These are phyloP conservation scores for Catocala nupta DNA, from an alignment of 2,888 invertebrate species.

Conservation along the genomic window DNA sequence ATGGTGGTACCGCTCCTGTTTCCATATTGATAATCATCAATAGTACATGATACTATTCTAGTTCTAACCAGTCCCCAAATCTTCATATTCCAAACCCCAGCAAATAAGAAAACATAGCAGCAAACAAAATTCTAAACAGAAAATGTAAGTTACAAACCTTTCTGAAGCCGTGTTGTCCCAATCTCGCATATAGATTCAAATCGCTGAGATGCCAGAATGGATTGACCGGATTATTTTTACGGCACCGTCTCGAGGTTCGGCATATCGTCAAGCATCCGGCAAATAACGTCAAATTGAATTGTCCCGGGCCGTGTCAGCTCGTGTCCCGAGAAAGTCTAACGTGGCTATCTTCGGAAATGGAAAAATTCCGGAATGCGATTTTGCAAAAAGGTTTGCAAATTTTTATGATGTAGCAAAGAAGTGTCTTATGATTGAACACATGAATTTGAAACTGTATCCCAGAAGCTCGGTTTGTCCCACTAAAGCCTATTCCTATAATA, in stretches of 20 bases:
- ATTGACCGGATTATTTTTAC: conserved; percentile 50
- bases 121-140: neutral
- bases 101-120: too few relatives aligned
- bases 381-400: too few relatives aligned
- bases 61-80: too few relatives aligned
- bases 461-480: too few relatives aligned
- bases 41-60: too few relatives aligned
- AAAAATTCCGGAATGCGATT: conserved; percentile 25
- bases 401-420: too few relatives aligned
- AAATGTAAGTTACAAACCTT: conserved; percentile 1
- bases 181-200: conserved; percentile 32
- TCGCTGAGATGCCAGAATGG: conserved; percentile 23
- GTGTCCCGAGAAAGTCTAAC: conserved; percentile 20
- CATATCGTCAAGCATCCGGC: conserved; percentile 46
- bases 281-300: conserved; percentile 64
- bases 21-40: too few relatives aligned
- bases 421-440: too few relatives aligned
- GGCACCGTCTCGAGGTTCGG: conserved; percentile 20
- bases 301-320: conserved; percentile 17
- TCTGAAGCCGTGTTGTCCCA: conserved; percentile 6
- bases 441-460: too few relatives aligned
- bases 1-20: too few relatives aligned
- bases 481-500: too few relatives aligned
- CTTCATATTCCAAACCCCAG: too few relatives aligned
- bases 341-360: conserved; percentile 29